These are phyloP conservation scores for Pristionchus arcanus DNA, from an alignment of 2,888 invertebrate species.

Conservation along the genomic window DNA sequence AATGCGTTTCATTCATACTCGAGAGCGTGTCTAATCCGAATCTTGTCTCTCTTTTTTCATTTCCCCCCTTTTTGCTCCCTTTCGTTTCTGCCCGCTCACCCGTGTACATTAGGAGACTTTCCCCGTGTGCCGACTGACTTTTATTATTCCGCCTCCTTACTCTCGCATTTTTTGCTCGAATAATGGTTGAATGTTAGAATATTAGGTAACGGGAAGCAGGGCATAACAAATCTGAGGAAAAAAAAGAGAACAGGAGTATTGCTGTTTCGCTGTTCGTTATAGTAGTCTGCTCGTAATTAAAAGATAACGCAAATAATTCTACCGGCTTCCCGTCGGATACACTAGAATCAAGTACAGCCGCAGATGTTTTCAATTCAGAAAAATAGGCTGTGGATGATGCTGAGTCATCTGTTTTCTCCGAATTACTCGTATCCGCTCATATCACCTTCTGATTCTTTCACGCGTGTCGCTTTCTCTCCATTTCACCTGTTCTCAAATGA, in stretches of 20 bases:
- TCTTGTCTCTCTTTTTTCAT: neutral
- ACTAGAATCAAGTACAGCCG: neutral
- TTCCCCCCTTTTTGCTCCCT: neutral
- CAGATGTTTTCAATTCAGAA: neutral
- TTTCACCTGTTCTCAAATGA: neutral
- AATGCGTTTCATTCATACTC: neutral
- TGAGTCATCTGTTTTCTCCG: neutral
- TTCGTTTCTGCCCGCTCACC: slow-evolving; percentile 16
- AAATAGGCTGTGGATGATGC: neutral
- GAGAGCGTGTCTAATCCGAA: neutral
- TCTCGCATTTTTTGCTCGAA: neutral
- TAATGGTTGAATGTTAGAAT: neutral
- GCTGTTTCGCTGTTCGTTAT: no score
- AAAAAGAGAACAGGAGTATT: no score
- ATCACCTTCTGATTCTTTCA: slow-evolving; percentile 12
- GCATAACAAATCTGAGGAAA: no score
- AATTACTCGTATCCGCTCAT: neutral
- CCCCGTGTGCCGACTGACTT: neutral
- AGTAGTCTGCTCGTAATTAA: no score
- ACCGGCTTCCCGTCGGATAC: neutral
- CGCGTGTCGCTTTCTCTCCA: neutral
- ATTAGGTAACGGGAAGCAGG: neutral
- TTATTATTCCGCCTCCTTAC: neutral
- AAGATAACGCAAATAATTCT: no score
- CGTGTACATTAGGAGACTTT: slow-evolving; percentile 26